These are phyloP conservation scores for Ascaphus truei DNA, from an alignment of 2,113 vertebrate genomes.

Conservation along the genomic window DNA sequence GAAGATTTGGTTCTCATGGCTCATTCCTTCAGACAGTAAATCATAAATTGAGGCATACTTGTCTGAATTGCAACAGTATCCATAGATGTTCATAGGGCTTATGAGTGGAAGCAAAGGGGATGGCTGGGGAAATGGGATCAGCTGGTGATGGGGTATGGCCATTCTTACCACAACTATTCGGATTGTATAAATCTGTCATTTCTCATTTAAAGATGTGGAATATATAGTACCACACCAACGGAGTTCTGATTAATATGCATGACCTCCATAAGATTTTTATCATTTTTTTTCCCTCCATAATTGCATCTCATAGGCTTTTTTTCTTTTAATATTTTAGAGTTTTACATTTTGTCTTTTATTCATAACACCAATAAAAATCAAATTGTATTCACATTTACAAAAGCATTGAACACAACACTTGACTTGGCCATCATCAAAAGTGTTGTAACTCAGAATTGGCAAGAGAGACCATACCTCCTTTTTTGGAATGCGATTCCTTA, in stretches of 20 bases:
- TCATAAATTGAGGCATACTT: slow-evolving; percentile 37
- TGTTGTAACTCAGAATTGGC: slow-evolving; percentile 44
- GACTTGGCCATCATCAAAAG: slow-evolving; percentile 45
- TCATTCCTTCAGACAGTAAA: slow-evolving; percentile 30
- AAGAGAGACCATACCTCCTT: slow-evolving; percentile 47
- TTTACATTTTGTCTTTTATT: slow-evolving; percentile 41
- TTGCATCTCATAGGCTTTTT: slow-evolving; percentile 37
- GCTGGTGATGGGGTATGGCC: slow-evolving; percentile 79
- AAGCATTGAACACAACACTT: slow-evolving; percentile 31
- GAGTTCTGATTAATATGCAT: slow-evolving; percentile 44
- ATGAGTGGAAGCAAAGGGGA: slow-evolving; percentile 41
- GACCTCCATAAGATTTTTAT: slow-evolving; percentile 39
- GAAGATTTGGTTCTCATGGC: slow-evolving; percentile 39
- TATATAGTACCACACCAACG: slow-evolving; percentile 45
- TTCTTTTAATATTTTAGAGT: slow-evolving; percentile 40
- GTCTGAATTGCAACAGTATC: slow-evolving; percentile 36
- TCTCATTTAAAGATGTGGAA: slow-evolving; percentile 43
- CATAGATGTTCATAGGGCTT: slow-evolving; percentile 36
- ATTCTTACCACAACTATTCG: slow-evolving; percentile 58
- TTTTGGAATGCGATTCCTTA: slow-evolving; percentile 51
- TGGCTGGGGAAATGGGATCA: slow-evolving; percentile 74
- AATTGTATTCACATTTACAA: background rate
- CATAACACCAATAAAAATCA: background rate
- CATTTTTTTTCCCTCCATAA: slow-evolving; percentile 41
- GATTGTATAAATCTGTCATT: slow-evolving; percentile 58